Conservation (phyloP, 2,797 vertebrate species). For the Aldrovandia affinis region DNA sequence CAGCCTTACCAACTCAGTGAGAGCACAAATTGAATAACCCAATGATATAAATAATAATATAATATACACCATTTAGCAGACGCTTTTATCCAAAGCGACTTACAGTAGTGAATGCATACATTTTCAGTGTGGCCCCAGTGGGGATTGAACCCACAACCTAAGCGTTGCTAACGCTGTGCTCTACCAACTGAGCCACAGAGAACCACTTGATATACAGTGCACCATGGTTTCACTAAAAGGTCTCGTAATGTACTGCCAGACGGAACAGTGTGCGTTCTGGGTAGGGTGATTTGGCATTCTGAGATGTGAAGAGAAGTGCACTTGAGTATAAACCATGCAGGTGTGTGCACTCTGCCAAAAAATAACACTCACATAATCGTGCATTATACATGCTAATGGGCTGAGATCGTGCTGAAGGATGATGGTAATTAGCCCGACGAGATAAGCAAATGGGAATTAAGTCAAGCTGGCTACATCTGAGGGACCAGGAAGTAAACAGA, state of each 20-base stretch:
- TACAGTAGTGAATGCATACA: too few species aligned
- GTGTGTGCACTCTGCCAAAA: slow-evolving; percentile 44
- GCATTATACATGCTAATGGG: slow-evolving; percentile 48
- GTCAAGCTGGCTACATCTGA: neutral
- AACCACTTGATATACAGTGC: too few species aligned
- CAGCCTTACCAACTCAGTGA: neutral
- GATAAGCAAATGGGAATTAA: slow-evolving; percentile 15
- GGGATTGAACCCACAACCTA: too few species aligned
- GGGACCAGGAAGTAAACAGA: neutral
- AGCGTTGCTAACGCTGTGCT: too few species aligned
- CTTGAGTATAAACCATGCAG: slow-evolving; percentile 25
- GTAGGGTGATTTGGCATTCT: slow-evolving; percentile 4
- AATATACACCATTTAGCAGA: too few species aligned
- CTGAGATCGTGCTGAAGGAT: slow-evolving; percentile 41
- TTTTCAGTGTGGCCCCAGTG: too few species aligned
- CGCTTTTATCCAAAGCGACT: too few species aligned
- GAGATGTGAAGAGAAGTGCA: neutral
- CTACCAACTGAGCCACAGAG: too few species aligned
- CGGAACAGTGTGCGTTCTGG: slow-evolving; percentile 8
- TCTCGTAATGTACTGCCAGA: too few species aligned
- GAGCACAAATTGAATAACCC: neutral
- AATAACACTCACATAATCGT: slow-evolving; percentile 44
- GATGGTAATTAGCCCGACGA: neutral
- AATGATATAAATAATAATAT: too few species aligned
- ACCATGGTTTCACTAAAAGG: neutral